Conservation (phyloP, 2,113 vertebrate genomes). For the Nesogale talazaci region DNA sequence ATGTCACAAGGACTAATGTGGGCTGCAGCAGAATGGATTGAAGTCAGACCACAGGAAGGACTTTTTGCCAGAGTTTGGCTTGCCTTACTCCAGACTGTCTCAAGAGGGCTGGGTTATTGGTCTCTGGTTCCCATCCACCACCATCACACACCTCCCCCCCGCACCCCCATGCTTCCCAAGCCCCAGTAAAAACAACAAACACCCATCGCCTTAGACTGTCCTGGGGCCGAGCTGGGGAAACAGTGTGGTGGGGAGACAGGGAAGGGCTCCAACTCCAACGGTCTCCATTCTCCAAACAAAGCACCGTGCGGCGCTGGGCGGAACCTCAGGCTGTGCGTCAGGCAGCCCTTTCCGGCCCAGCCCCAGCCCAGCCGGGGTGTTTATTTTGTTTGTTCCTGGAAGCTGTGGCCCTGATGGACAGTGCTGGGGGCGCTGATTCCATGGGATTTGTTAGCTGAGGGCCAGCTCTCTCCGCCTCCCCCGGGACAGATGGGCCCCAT, state of each 20-base stretch:
- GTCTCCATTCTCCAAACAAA: constrained; percentile 80
- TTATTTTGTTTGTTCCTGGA: constrained; percentile 85
- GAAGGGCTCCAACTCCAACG: constrained; percentile 61
- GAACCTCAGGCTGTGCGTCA: constrained; percentile 76
- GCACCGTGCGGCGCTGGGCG: constrained; percentile 74
- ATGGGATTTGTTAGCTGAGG: constrained; percentile 71
- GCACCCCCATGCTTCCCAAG: constrained; percentile 37
- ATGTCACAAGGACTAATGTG: constrained; percentile 59
- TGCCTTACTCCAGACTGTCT: constrained; percentile 67
- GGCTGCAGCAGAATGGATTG: constrained; percentile 66
- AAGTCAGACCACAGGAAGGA: constrained; percentile 80
- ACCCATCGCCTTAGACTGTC: constrained; percentile 56
- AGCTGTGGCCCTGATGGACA: constrained; percentile 81
- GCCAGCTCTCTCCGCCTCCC: constrained; percentile 59
- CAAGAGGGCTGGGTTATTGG: constrained; percentile 70
- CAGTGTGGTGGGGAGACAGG: constrained; percentile 70
- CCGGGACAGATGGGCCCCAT: constrained; percentile 81
- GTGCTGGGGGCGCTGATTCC: constrained; percentile 76
- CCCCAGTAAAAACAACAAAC: constrained; percentile 46
- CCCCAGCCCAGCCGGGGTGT: constrained; percentile 70
- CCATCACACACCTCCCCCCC: neutral
- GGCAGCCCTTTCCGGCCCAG: constrained; percentile 78
- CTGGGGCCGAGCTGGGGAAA: constrained; percentile 43
- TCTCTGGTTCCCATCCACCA: constrained; percentile 59
- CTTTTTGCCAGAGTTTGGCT: constrained; percentile 69